Conservation (phyloP, 2,113 vertebrate species). For the Orthonyx spaldingii region DNA sequence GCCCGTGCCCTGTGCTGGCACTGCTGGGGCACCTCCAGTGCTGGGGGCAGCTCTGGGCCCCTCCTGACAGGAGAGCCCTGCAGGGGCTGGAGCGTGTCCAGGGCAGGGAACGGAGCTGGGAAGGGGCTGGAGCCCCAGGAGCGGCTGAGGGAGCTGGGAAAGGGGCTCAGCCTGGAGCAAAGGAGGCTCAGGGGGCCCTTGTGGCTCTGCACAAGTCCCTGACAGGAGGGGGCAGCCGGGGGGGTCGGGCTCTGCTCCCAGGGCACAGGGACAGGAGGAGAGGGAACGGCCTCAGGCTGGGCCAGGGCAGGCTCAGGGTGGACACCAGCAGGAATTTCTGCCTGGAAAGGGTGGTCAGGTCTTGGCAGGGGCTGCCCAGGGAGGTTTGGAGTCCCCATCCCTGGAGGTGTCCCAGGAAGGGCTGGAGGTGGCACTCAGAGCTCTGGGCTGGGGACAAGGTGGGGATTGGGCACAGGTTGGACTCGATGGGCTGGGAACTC, state of each 20-base stretch:
- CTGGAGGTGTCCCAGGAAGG: background rate
- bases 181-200: background rate
- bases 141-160: background rate
- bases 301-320: background rate
- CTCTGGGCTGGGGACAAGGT: background rate
- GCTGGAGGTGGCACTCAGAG: background rate
- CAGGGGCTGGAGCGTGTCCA: background rate
- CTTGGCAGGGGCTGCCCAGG: background rate
- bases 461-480: fast-evolving
- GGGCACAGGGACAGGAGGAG: background rate
- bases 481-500: fast-evolving
- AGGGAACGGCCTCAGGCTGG: background rate
- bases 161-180: background rate
- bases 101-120: background rate
- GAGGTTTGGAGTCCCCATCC: background rate
- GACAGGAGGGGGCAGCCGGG: background rate
- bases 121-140: background rate
- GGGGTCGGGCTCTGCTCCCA: background rate
- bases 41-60: background rate
- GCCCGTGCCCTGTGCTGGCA: background rate
- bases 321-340: background rate
- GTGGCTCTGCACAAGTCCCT: background rate
- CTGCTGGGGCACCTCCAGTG: background rate
- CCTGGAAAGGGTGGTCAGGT: background rate
- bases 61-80: background rate